A percentile compares a stretch with the other conserved stretches of the same genome.
Evolutionary conservation across 64 coral and sea anemone genomes (phyloP).

Genomic region (Catalaphyllia jardinei): DNA sequence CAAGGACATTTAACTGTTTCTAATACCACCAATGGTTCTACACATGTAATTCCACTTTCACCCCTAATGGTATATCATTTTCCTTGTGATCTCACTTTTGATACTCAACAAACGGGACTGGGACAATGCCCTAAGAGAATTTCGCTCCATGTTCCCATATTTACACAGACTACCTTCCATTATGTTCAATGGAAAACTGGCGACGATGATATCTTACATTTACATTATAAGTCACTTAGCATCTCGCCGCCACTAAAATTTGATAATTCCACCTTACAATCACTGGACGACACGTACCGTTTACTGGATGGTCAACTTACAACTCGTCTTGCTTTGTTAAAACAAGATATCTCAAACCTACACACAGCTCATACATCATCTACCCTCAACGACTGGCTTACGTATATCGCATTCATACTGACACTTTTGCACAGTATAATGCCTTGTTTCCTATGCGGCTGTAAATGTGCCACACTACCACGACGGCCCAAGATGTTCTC

Average conservation of each 20-base stretch:
- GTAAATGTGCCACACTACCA: too few species aligned
- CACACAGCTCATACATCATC: background rate
- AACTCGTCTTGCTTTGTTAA: background rate
- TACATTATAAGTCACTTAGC: conserved; percentile 33
- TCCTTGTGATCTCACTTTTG: conserved; percentile 12
- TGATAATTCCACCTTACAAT: background rate
- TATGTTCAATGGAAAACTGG: conserved; percentile 6
- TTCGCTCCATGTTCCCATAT: background rate
- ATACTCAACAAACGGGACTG: conserved; percentile 3
- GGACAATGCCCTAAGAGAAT: background rate
- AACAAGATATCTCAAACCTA: background rate
- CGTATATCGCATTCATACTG: too few species aligned
- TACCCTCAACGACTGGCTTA: too few species aligned
- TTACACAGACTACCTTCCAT: background rate
- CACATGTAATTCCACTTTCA: background rate
- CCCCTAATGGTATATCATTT: conserved; percentile 8
- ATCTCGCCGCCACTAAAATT: background rate
- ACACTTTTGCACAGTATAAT: too few species aligned
- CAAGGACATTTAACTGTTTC: background rate
- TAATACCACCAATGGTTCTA: background rate
- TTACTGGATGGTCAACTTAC: background rate
- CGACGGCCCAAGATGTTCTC: too few species aligned
- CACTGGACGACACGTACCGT: conserved; percentile 4
- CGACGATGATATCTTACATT: background rate
- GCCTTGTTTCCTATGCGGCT: too few species aligned